Evolutionary conservation across 2,797 vertebrate species (phyloP).

Genomic region (Eulemur coronatus): DNA sequence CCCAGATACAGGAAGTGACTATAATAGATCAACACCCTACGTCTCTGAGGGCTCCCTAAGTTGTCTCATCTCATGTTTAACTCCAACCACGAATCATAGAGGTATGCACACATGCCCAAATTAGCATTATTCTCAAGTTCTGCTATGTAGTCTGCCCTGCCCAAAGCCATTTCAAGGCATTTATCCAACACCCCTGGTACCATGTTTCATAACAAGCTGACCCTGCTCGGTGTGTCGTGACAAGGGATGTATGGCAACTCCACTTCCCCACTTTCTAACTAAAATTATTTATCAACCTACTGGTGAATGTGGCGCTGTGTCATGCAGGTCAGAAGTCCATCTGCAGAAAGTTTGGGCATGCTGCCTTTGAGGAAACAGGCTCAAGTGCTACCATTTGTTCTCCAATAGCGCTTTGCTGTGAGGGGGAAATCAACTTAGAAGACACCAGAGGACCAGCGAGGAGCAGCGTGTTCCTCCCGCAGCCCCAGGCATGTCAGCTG

Average conservation of each 20-base stretch:
- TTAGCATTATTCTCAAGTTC: not conserved
- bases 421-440: accelerated
- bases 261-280: not conserved
- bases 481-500: not conserved
- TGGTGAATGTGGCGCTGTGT: accelerated
- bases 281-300: not conserved
- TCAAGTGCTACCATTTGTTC: not conserved
- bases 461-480: not conserved
- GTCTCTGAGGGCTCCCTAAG: not conserved
- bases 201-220: accelerated
- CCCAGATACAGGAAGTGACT: not conserved
- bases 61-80: not conserved
- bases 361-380: not conserved
- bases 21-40: not conserved
- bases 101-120: not conserved
- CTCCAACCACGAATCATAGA: not conserved
- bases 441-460: not conserved
- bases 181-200: not conserved
- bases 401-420: not conserved
- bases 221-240: accelerated
- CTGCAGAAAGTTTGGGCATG: not conserved
- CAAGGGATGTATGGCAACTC: not conserved
- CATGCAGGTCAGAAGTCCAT: not conserved
- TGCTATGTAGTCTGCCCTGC: no score
- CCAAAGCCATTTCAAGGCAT: not conserved